These are phyloP conservation scores for Drosophila paulistorum DNA, from an alignment of 1,140 invertebrate genomes.

Conservation along the genomic window DNA sequence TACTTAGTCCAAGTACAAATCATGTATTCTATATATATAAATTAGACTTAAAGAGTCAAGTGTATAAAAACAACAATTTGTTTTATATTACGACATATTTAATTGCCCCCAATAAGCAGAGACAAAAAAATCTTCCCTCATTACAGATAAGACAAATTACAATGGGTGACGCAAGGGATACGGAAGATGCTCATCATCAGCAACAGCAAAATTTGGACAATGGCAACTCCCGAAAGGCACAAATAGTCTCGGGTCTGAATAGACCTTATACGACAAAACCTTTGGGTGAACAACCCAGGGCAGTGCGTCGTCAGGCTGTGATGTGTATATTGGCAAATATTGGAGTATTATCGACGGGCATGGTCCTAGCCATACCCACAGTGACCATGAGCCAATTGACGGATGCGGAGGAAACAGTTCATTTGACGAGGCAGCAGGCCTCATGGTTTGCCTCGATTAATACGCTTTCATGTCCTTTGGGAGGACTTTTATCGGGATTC, in stretches of 20 bases:
- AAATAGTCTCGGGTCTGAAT: constrained; percentile 59
- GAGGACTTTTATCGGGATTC: constrained; percentile 65
- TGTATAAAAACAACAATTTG: not conserved
- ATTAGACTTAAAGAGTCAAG: no score
- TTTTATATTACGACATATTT: not conserved
- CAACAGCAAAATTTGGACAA: constrained; percentile 21
- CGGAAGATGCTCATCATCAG: constrained; percentile 31
- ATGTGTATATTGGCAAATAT: constrained; percentile 76
- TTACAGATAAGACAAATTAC: constrained; percentile 4
- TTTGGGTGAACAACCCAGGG: constrained; percentile 65
- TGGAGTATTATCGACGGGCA: constrained; percentile 68
- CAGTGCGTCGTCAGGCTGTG: constrained; percentile 62
- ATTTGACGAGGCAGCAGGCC: constrained; percentile 53
- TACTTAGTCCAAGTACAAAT: not conserved
- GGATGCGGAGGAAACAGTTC: constrained; percentile 39
- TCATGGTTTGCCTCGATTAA: constrained; percentile 80
- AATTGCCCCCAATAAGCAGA: not conserved
- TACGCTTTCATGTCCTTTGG: constrained; percentile 72
- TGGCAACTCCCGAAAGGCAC: constrained; percentile 21
- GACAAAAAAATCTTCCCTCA: not conserved
- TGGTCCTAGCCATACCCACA: constrained; percentile 70
- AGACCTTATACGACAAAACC: constrained; percentile 41
- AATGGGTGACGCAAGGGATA: constrained; percentile 14
- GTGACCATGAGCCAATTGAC: constrained; percentile 61
- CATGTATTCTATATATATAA: not conserved